A percentile compares a stretch with the other conserved stretches of the same genome.
Evolutionary conservation across 64 coral and sea anemone genomes (phyloP).

Genomic region (Dendrophyllia cribrosa): DNA sequence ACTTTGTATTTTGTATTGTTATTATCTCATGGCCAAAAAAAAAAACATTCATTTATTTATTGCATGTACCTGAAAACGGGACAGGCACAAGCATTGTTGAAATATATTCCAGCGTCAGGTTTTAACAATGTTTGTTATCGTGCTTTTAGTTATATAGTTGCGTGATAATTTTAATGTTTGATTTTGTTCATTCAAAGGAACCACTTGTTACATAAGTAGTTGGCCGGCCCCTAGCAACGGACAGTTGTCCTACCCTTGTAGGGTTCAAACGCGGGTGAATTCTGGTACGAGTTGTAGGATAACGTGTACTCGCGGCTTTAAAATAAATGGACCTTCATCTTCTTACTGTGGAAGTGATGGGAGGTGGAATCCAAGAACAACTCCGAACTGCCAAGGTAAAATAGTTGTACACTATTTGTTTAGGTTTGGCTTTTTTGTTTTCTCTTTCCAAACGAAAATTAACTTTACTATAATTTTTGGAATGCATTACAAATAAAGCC

Average conservation of each 20-base stretch:
- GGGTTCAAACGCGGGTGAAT: background rate
- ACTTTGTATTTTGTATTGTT: too few species aligned
- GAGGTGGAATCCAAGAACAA: conserved; percentile 55
- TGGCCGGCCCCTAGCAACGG: conserved; percentile 58
- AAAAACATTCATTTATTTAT: too few species aligned
- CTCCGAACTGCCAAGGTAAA: conserved; percentile 60
- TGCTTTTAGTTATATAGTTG: too few species aligned
- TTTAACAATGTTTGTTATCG: too few species aligned
- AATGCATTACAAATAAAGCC: too few species aligned
- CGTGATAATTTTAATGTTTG: background rate
- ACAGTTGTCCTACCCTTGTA: conserved; percentile 1
- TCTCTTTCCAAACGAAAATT: background rate
- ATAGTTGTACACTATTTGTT: background rate
- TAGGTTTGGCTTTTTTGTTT: background rate
- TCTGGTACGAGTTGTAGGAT: conserved; percentile 25
- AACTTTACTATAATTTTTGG: background rate
- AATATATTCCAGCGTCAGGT: too few species aligned
- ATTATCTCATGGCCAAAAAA: too few species aligned
- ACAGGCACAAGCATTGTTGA: too few species aligned
- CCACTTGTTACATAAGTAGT: conserved; percentile 10
- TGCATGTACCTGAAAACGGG: too few species aligned
- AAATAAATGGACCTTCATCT: background rate
- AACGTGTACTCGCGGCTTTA: conserved; percentile 54
- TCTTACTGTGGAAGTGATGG: conserved; percentile 44
- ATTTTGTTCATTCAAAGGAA: conserved; percentile 22